Evolutionary conservation across 2,797 vertebrate species (phyloP).

Genomic region (Periophthalmus magnuspinnatus): DNA sequence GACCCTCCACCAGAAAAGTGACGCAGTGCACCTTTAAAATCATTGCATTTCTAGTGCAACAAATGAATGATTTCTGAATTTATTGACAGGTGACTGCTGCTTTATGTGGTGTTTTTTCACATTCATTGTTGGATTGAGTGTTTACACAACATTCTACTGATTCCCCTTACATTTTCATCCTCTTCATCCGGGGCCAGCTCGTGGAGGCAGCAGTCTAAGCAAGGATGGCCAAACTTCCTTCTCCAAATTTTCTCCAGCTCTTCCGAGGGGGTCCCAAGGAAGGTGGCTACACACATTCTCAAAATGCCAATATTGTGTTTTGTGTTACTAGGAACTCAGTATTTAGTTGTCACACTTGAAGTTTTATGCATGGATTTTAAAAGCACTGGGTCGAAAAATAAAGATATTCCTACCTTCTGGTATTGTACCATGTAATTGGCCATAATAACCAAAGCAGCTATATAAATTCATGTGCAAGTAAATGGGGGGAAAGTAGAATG

Average conservation of each 20-base stretch:
- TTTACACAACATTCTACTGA: not conserved
- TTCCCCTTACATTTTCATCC: too few relatives aligned
- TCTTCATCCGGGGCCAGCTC: too few relatives aligned
- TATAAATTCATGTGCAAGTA: not conserved
- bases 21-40: not conserved
- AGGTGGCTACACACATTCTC: not conserved
- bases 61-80: not conserved
- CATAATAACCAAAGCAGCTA: not conserved
- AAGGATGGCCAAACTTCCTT: too few relatives aligned
- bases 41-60: not conserved
- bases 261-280: too few relatives aligned
- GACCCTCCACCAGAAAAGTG: too few relatives aligned
- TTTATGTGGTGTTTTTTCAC: not conserved
- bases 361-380: not conserved
- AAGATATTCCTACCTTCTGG: not conserved
- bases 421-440: not conserved
- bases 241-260: too few relatives aligned
- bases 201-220: too few relatives aligned
- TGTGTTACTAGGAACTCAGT: not conserved
- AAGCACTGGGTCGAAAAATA: not conserved
- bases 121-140: not conserved
- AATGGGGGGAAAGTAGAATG: not conserved
- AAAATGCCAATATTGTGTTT: not conserved
- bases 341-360: not conserved
- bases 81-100: not conserved